Conservation (phyloP, 2,113 vertebrate genomes). For the Hypocryptadius cinnamomeus region DNA sequence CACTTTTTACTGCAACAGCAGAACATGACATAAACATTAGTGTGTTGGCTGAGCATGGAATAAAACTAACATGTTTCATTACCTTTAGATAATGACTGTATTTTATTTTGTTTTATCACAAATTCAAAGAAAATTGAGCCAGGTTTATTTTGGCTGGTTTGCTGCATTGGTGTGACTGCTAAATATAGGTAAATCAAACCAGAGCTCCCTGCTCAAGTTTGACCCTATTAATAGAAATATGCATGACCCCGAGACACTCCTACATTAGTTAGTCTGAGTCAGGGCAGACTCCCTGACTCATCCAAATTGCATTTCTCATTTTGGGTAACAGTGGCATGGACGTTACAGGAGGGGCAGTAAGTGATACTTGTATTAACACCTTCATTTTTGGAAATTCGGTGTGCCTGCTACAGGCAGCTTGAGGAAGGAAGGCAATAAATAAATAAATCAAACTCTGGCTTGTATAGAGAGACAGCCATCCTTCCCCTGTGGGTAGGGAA, state of each 20-base stretch:
- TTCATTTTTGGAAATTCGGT: not conserved
- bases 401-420: not conserved
- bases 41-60: not conserved
- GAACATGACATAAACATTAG: not conserved
- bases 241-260: not conserved
- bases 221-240: slow-evolving; percentile 7
- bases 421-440: not conserved
- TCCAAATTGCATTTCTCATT: slow-evolving; percentile 7
- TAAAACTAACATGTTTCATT: not conserved
- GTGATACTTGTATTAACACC: not conserved
- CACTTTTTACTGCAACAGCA: not conserved
- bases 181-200: slow-evolving; percentile 11
- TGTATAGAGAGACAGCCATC: not conserved
- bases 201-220: not conserved
- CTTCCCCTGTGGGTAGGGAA: not conserved
- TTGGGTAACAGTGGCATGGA: not conserved
- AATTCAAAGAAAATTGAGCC: not conserved
- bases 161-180: not conserved
- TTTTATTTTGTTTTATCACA: not conserved
- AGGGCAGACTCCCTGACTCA: slow-evolving; percentile 17
- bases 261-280: not conserved
- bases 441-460: not conserved
- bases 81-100: not conserved
- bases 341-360: not conserved
- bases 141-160: not conserved